Percentiles rank a stretch among this genome's conserved stretches.
phyloP scores from a whole-genome alignment of 2,113 vertebrate genomes.

The Thomomys bottae region DNA sequence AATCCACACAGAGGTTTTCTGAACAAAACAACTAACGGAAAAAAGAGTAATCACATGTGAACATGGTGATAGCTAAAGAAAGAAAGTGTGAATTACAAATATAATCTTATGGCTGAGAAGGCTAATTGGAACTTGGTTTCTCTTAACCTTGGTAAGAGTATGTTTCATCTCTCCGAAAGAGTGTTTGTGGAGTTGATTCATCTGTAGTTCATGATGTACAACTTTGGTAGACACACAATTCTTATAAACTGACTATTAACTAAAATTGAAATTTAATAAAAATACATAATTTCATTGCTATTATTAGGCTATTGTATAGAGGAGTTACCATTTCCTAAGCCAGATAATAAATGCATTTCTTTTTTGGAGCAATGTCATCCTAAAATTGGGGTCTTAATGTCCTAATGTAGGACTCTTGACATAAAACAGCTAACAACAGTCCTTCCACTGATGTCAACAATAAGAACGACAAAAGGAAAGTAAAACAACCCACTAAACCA shows the following conservation, averaged over 20 bases:
- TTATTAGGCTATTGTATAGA: too few species aligned
- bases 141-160: background rate
- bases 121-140: background rate
- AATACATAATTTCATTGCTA: background rate
- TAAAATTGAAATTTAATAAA: slow-evolving; percentile 31
- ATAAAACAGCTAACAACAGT: background rate
- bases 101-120: background rate
- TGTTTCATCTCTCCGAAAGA: background rate
- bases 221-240: background rate
- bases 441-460: background rate
- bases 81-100: background rate
- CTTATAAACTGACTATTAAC: background rate
- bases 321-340: too few species aligned
- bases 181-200: slow-evolving; percentile 2
- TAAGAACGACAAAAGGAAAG: background rate
- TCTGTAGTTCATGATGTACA: background rate
- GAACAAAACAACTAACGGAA: slow-evolving; percentile 17
- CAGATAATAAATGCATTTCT: too few species aligned
- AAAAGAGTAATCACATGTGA: background rate
- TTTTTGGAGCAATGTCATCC: too few species aligned
- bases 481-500: too few species aligned
- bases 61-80: background rate
- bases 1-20: background rate
- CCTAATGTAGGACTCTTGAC: too few species aligned
- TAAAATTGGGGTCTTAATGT: background rate